phyloP scores from a whole-genome alignment of 1,140 invertebrate species.

The Arion vulgaris region DNA sequence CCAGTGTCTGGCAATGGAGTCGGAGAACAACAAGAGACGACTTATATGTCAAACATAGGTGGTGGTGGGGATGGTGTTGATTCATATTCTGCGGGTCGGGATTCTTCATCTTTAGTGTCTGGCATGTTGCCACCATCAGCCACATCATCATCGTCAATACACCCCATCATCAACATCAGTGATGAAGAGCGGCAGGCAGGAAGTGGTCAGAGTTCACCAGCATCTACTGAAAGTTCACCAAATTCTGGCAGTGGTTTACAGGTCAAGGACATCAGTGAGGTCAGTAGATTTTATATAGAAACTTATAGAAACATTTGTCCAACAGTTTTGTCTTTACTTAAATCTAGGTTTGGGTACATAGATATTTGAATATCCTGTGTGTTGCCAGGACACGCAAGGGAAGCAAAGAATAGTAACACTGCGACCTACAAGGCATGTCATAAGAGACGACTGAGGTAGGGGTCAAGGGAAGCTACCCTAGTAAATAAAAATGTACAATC shows the following conservation, averaged over 20 bases:
- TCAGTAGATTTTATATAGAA: neutral
- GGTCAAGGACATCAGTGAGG: slow-evolving; percentile 4
- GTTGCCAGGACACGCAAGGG: too few species aligned
- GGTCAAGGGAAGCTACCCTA: too few species aligned
- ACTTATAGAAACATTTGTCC: too few species aligned
- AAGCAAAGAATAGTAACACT: too few species aligned
- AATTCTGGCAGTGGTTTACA: slow-evolving; percentile 17
- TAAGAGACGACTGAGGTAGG: too few species aligned
- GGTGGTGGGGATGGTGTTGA: neutral
- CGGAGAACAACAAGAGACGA: neutral
- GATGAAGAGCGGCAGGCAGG: slow-evolving; percentile 65
- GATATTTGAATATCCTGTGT: too few species aligned
- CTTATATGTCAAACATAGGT: neutral
- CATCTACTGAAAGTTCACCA: slow-evolving; percentile 60
- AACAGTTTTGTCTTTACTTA: too few species aligned
- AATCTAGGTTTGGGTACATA: too few species aligned
- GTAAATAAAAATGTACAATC: too few species aligned
- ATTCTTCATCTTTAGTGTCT: neutral
- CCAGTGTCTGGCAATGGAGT: neutral
- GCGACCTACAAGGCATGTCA: too few species aligned
- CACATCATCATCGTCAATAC: slow-evolving; percentile 39
- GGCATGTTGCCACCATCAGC: neutral
- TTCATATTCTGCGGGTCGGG: neutral
- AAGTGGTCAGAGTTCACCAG: slow-evolving; percentile 70
- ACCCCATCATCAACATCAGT: slow-evolving; percentile 56